A percentile compares a stretch with the other conserved stretches of the same genome.
phyloP scores from a whole-genome alignment of 2,888 invertebrate genomes.

The Sussaba pulchella region DNA sequence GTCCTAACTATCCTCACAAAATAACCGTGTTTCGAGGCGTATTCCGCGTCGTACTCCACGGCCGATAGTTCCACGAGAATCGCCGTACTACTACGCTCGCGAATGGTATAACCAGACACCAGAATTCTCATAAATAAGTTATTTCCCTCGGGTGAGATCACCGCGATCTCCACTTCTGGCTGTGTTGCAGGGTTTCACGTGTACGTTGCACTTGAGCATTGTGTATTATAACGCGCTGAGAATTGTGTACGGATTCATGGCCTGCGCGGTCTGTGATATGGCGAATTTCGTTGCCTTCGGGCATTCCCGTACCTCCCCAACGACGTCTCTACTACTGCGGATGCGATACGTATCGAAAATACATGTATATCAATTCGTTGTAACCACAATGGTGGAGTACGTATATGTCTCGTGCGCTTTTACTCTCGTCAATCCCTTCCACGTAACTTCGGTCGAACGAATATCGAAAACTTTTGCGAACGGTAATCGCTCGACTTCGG shows the following conservation, averaged over 20 bases:
- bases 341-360: no score
- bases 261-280: slow-evolving; percentile 41
- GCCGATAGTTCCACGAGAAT: slow-evolving; percentile 51
- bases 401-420: not conserved
- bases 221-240: slow-evolving; percentile 44
- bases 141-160: slow-evolving; percentile 73
- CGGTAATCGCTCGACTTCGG: slow-evolving; percentile 32
- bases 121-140: slow-evolving; percentile 73
- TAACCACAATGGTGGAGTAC: no score
- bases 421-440: slow-evolving; percentile 1
- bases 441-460: not conserved
- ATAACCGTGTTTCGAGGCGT: slow-evolving; percentile 50
- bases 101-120: slow-evolving; percentile 57
- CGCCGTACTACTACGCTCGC: slow-evolving; percentile 42
- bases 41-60: slow-evolving; percentile 30
- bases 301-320: slow-evolving; percentile 24
- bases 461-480: slow-evolving; percentile 26
- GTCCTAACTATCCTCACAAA: slow-evolving; percentile 39
- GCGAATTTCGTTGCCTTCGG: slow-evolving; percentile 40
- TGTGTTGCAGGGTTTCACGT: slow-evolving; percentile 57
- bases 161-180: slow-evolving; percentile 60
- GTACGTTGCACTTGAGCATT: slow-evolving; percentile 53
- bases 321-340: slow-evolving; percentile 47
- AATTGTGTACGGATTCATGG: slow-evolving; percentile 56
- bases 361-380: no score